These are phyloP conservation scores for Phoenicopterus ruber DNA, from an alignment of 2,113 vertebrate genomes.

Conservation along the genomic window DNA sequence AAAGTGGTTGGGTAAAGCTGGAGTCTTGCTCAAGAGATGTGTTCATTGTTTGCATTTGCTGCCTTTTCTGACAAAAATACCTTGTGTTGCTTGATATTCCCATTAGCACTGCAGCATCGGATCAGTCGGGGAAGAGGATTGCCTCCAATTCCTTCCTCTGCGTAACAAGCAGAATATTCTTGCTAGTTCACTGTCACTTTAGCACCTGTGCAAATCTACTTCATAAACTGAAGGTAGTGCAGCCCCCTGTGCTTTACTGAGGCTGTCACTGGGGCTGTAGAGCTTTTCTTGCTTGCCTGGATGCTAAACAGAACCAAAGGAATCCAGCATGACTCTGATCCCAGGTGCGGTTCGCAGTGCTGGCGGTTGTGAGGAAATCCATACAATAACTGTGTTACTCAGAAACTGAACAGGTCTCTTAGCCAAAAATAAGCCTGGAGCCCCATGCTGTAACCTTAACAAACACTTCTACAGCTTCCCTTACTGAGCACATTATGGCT, in stretches of 20 bases:
- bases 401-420: neutral
- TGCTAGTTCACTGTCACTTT: neutral
- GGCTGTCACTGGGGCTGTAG: neutral
- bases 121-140: neutral
- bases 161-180: neutral
- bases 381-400: neutral
- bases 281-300: neutral
- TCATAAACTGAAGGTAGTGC: neutral
- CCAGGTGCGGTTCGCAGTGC: neutral
- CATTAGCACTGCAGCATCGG: neutral
- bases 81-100: neutral
- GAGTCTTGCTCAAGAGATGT: neutral
- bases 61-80: neutral
- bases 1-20: neutral
- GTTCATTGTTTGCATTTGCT: neutral
- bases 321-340: neutral
- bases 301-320: neutral
- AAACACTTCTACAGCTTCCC: neutral
- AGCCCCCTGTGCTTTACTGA: neutral
- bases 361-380: neutral
- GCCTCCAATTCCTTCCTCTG: neutral
- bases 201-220: neutral
- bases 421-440: neutral
- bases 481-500: neutral
- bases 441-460: neutral